These are phyloP conservation scores for Hippocampus mohnikei DNA, from an alignment of 2,113 vertebrate species.

Conservation along the genomic window DNA sequence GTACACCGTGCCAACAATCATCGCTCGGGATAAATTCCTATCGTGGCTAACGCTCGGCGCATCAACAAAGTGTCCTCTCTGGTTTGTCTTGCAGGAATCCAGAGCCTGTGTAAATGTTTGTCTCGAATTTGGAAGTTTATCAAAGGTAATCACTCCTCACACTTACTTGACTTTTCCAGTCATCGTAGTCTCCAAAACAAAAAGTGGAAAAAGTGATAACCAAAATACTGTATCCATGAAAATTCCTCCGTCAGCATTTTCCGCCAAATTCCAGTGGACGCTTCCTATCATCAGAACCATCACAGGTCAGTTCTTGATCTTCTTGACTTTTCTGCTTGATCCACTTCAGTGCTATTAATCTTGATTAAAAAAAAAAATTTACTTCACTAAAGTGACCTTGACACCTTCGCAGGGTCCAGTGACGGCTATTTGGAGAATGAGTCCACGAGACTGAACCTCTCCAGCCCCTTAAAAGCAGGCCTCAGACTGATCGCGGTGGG, in stretches of 20 bases:
- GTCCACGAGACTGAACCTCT: constrained; percentile 2
- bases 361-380: too few species aligned
- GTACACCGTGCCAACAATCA: constrained; percentile 27
- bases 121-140: constrained; percentile 47
- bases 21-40: background rate
- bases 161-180: background rate
- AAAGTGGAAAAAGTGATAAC: background rate
- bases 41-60: background rate
- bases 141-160: constrained; percentile 37
- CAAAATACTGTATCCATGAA: background rate
- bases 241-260: constrained; percentile 31
- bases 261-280: constrained; percentile 51
- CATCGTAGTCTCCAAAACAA: background rate
- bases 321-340: background rate
- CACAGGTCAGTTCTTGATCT: constrained; percentile 40
- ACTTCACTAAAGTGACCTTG: too few species aligned
- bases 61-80: background rate
- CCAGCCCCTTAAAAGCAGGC: constrained; percentile 1
- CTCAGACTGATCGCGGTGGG: constrained; percentile 62
- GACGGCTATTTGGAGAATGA: constrained; percentile 2
- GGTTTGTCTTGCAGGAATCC: constrained; percentile 48
- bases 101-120: constrained; percentile 51
- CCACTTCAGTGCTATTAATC: background rate
- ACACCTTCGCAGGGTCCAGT: constrained; percentile 24
- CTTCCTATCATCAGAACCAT: constrained; percentile 27